Evolutionary conservation across 1,140 invertebrate species (phyloP), one percentile per base, ranked within the genome.

Genomic region (Drosophila kurseongensis): DNA sequence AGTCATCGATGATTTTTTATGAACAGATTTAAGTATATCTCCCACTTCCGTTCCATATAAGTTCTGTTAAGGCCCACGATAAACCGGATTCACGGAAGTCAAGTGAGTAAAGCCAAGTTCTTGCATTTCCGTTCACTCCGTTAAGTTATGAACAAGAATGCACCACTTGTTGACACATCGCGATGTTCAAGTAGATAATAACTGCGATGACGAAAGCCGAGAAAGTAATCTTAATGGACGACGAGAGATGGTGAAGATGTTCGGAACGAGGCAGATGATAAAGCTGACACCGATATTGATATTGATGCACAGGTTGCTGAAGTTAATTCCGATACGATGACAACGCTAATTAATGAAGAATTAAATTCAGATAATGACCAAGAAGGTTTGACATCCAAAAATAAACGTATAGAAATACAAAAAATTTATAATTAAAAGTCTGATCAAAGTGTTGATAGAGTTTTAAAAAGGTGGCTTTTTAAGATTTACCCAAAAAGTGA

Each of bases 21-120:
- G 5, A 14, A 10, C 8, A 38, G 13, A 48, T 42, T 42, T 40
- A 10, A 32, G 5, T 5, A 4, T 32, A 35, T 50, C 60, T 48
- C 9, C 13, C 10, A 38, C 60, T 40, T 65, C 59, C 59, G 63
- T 61, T 40, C 12, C 10, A 32, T 36, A 14, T 23, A 36, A 65
- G 45, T 5, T 0, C 59, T 51, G 63, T 63, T 63, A 36, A 23
- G n/a, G 13, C 12, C 12, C 8, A 51, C 63, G 61, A 81, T 75
- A 80, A 80, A 65, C 78, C 78, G 78, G 78, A 80, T 80, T 76
- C 27, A 56, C 78, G 78, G 78, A 80, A 80, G 68, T 79, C 40
- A 59, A 66, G 27, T 61, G 44, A 75, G 35, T 61, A 27, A 56
- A 57, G 32, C 18, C 5, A 48, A 58, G 27, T 48, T 71, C 27